phyloP scores from a whole-genome alignment of 2,797 vertebrate genomes.

The Oreonectes daqikongensis region DNA sequence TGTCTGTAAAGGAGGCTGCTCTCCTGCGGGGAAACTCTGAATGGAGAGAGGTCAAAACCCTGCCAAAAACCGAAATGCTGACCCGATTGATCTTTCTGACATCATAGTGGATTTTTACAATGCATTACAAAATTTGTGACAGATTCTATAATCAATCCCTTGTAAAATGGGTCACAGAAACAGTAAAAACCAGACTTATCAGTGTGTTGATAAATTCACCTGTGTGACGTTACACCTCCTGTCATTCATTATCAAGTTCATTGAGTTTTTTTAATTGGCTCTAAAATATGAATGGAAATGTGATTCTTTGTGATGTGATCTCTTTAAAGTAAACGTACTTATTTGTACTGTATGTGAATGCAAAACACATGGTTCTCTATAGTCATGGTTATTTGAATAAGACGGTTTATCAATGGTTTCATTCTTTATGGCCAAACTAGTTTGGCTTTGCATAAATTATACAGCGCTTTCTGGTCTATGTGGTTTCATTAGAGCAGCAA shows the following conservation, averaged over 20 bases:
- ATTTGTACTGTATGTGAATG: not conserved
- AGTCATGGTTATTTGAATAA: not conserved
- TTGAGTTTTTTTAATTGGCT: too few relatives aligned
- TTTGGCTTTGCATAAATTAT: conserved; percentile 5
- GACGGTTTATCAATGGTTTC: not conserved
- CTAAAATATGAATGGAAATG: not conserved
- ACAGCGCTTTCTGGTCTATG: not conserved
- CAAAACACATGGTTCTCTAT: not conserved
- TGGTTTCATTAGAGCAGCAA: not conserved
- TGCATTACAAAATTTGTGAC: too few relatives aligned
- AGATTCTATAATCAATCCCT: too few relatives aligned
- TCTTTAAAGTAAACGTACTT: too few relatives aligned
- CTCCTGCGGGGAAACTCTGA: conserved; percentile 37
- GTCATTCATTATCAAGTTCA: too few relatives aligned
- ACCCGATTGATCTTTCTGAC: conserved; percentile 48
- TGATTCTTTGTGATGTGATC: not conserved
- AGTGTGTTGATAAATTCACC: too few relatives aligned
- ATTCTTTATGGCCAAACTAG: not conserved
- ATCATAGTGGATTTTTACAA: not conserved
- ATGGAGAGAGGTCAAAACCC: conserved; percentile 40
- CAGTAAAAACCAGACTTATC: too few relatives aligned
- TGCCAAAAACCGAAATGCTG: conserved; percentile 37
- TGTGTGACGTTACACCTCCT: too few relatives aligned
- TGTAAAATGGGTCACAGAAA: too few relatives aligned
- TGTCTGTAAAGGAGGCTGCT: conserved; percentile 53